A percentile compares a stretch with the other conserved stretches of the same genome.
These are phyloP conservation scores for Phasianus colchicus DNA, from an alignment of 2,113 vertebrate species.

Conservation along the genomic window DNA sequence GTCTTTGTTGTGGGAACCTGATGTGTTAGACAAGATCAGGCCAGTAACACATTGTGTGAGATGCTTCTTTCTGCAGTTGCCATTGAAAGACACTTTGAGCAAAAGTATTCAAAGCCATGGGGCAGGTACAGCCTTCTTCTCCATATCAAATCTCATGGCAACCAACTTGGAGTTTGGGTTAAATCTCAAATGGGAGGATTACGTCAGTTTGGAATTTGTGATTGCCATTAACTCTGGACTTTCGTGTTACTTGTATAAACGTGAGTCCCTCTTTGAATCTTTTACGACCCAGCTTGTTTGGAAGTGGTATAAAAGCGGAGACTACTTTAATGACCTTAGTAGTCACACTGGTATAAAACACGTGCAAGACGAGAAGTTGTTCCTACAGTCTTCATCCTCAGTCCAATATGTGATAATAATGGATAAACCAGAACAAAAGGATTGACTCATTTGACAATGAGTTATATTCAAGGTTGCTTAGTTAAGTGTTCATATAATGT, in stretches of 20 bases:
- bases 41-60: fast-evolving
- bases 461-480: slow-evolving; percentile 37
- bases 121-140: background rate
- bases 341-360: background rate
- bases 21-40: background rate
- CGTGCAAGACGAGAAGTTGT: background rate
- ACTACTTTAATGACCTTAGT: background rate
- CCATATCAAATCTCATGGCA: background rate
- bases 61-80: background rate
- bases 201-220: slow-evolving; percentile 4
- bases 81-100: background rate
- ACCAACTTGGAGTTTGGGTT: background rate
- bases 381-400: background rate
- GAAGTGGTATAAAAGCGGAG: slow-evolving; percentile 29
- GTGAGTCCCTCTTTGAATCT: background rate
- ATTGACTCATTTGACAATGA: slow-evolving; percentile 24
- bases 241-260: background rate
- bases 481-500: slow-evolving; percentile 58
- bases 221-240: background rate
- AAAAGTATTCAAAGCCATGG: background rate
- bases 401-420: background rate
- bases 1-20: background rate
- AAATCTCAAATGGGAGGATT: background rate
- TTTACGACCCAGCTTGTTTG: background rate
- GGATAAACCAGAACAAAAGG: slow-evolving; percentile 17